Evolutionary conservation across 2,797 vertebrate genomes (phyloP).

Genomic region (Valencia hispanica): DNA sequence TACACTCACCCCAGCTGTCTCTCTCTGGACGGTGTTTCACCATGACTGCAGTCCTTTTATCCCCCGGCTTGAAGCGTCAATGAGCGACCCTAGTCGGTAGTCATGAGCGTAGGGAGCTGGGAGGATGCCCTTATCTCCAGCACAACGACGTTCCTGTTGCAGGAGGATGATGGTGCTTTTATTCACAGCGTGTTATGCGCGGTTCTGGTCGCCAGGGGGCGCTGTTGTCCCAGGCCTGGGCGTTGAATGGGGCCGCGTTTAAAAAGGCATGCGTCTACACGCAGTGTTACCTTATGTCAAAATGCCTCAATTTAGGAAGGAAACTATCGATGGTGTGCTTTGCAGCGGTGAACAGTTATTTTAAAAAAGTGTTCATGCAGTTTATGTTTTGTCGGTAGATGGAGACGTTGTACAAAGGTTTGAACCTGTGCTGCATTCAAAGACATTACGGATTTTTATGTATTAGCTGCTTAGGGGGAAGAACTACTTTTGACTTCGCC

Average conservation of each 20-base stretch:
- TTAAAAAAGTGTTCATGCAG: fast-evolving
- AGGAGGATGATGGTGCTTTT: constrained; percentile 78
- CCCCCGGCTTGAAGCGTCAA: constrained; percentile 45
- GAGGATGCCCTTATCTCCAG: constrained; percentile 65
- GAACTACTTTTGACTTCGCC: neutral
- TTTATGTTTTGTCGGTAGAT: constrained; percentile 15
- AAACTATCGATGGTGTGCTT: neutral
- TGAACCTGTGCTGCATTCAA: neutral
- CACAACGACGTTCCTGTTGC: constrained; percentile 69
- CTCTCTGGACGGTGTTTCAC: constrained; percentile 84
- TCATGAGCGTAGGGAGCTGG: constrained; percentile 71
- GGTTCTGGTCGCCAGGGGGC: constrained; percentile 46
- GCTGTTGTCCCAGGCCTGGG: constrained; percentile 20
- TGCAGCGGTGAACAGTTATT: neutral
- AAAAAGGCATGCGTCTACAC: neutral
- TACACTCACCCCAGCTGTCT: constrained; percentile 89
- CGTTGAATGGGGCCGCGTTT: neutral
- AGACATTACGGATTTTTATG: constrained; percentile 12
- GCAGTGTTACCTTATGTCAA: neutral
- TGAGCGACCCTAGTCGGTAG: constrained; percentile 57
- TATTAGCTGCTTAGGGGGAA: neutral
- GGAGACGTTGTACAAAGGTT: constrained; percentile 29
- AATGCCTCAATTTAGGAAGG: neutral
- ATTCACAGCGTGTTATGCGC: constrained; percentile 40
- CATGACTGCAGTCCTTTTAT: constrained; percentile 70